Evolutionary conservation across 2,797 vertebrate genomes (phyloP), one percentile per base, ranked within the genome.

Genomic region (Schizopygopsis pylzovi): DNA sequence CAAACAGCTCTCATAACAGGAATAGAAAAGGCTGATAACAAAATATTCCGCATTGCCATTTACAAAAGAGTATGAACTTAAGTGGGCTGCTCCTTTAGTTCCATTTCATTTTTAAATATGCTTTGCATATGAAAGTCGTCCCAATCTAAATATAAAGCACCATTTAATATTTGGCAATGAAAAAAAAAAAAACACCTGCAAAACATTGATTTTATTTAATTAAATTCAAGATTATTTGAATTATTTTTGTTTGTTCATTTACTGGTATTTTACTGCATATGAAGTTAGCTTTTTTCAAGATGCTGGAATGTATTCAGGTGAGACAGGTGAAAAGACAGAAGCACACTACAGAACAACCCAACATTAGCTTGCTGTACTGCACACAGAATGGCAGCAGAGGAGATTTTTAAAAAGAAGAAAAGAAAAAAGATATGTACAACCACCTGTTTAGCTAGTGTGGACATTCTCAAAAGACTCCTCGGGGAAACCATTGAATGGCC

Each of bases 1-100:
- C 98, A 99, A 98, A 99, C 98, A 99, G 97, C 97, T 98, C 97
- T 99, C 96, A 97, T 97, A 97, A 98, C 97, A 99, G 97, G 98
- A 99, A 98, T 99, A 99, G 98, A 99, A 99, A 99, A 99, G 97
- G 98, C 97, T 97, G 96, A 98, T 99, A 99, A 99, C 97, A 99
- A 99, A 99, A 99, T 99, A 99, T 98, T 99, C 97, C 97, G 96
- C 97, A 99, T 98, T 99, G 98, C 97, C 98, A 98, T 98, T 98
- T 99, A 99, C 97, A 99, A 99, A 99, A 98, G 98, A 97, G 96
- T 98, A 96, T 97, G 94, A 96, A 98, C 97, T 97, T 95, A 97
- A 99, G 97, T 96, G 96, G 97, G 97, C 96, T 96, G 96, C 96
- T 96, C 96, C 96, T 95, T 96, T 96, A 92, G 81, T 90, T 93